Evolutionary conservation across 2,113 vertebrate species (phyloP), one percentile per base, ranked within the genome.

Genomic region (Cygnus buccinator): DNA sequence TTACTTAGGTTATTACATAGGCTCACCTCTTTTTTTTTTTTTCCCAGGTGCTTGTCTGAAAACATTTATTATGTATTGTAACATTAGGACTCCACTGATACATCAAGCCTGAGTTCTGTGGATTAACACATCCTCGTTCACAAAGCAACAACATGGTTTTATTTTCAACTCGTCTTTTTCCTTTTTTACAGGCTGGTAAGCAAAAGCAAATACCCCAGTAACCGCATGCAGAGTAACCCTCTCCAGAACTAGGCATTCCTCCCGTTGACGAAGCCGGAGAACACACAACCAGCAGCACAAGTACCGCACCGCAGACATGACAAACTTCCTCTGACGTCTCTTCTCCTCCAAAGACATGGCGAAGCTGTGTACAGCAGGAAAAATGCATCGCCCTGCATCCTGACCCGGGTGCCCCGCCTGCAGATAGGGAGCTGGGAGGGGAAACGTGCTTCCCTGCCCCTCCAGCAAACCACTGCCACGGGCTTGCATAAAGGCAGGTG

Each of bases 251-350:
- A 92, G 90, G 79, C 74, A 80, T 76, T 94, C 93, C 85, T 92
- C 76, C 74, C 70, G 77, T 1, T 91, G 89, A 78, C 73, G 84
- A 94, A 94, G 90, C 75, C 92, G 48, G 73, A 84, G 61, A 35
- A 52, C 33, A 22, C 62, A 79, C 70, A 78, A 78, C 84, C 90
- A 87, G 91, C 94, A 94, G 85, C 76, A 70, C 35, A 35, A 94
- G 83, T 13, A 12, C 82, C 58, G 88, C 90, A 31, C 79, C 10
- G 3, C 52, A 61, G 66, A 43, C 15, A 14, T 57, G 91, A 86
- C 91, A 92, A n/a, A 63, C 72, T 83, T 86, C 52, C 71, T 73
- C 41, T 6, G 55, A 80, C 17, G 39, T 33, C 33, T n/a, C 48
- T 35, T 52, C 48, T 82, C 21, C 63, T 66, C 84, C 17, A 57